phyloP scores from a whole-genome alignment of 2,797 vertebrate genomes.

The Tiaroga cobitis region DNA sequence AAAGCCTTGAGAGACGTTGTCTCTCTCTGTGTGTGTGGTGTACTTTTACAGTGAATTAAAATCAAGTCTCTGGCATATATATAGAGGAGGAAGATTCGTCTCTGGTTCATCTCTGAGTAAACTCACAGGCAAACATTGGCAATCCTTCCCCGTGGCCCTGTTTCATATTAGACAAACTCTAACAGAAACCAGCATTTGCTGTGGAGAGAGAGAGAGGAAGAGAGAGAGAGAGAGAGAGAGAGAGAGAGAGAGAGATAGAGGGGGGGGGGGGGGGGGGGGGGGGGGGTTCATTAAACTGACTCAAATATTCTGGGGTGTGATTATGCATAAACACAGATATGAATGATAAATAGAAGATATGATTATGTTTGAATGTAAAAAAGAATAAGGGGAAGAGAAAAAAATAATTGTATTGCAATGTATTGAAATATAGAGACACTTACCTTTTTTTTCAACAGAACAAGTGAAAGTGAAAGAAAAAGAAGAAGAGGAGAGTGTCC shows the following conservation, averaged over 20 bases:
- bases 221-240: slow-evolving; percentile 31
- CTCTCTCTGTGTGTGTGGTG: slow-evolving; percentile 43
- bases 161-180: slow-evolving; percentile 76
- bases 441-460: neutral
- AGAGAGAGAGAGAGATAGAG: slow-evolving; percentile 58
- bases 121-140: slow-evolving; percentile 76
- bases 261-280: too few relatives aligned
- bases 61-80: slow-evolving; percentile 60
- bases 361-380: slow-evolving; percentile 56
- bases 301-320: slow-evolving; percentile 71
- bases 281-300: slow-evolving; percentile 72
- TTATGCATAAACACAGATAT: slow-evolving; percentile 71
- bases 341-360: slow-evolving; percentile 68
- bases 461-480: neutral
- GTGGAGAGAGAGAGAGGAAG: slow-evolving; percentile 45
- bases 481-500: neutral
- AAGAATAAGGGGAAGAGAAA: slow-evolving; percentile 45
- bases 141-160: slow-evolving; percentile 70
- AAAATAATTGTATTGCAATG: neutral
- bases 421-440: neutral
- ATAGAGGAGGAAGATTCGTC: slow-evolving; percentile 70
- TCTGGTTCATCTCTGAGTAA: slow-evolving; percentile 71
- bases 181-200: slow-evolving; percentile 69
- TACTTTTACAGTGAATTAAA: slow-evolving; percentile 61
- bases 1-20: slow-evolving; percentile 53